Percentiles rank a stretch among this genome's conserved stretches.
These are phyloP conservation scores for Magallana gigas DNA, from an alignment of 1,140 invertebrate species.

Conservation along the genomic window DNA sequence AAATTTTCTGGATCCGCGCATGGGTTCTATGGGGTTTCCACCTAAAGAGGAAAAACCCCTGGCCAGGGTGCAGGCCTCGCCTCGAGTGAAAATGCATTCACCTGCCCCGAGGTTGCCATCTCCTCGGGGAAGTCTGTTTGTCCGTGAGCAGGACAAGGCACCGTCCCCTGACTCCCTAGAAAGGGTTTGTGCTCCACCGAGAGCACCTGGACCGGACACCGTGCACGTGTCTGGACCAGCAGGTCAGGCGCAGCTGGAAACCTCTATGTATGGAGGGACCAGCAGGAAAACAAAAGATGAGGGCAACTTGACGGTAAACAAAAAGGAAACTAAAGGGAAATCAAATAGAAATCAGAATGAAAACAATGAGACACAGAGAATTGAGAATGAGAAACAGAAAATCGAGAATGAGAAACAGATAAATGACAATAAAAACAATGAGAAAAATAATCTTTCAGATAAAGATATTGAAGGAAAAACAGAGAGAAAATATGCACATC, in stretches of 20 bases:
- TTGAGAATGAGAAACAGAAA: too few relatives aligned
- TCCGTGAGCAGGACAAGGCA: not conserved
- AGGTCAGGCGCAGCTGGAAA: slow-evolving; percentile 41
- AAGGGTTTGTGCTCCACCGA: slow-evolving; percentile 37
- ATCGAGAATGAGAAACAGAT: too few relatives aligned
- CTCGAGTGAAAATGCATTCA: not conserved
- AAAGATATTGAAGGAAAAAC: not conserved
- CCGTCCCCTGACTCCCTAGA: slow-evolving; percentile 39
- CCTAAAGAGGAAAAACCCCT: not conserved
- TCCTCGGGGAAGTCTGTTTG: too few relatives aligned
- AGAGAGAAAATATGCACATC: not conserved
- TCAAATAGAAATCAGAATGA: not conserved
- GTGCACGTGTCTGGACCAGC: not conserved
- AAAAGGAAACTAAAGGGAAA: not conserved
- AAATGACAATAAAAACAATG: not conserved
- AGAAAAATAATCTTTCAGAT: not conserved
- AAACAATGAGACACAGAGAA: not conserved
- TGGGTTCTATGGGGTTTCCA: not conserved
- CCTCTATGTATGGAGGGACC: not conserved
- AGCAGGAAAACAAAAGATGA: not conserved
- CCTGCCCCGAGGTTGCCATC: slow-evolving; percentile 29
- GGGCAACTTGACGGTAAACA: not conserved
- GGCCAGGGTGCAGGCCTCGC: not conserved
- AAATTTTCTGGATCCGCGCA: too few relatives aligned
- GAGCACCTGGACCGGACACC: slow-evolving; percentile 22